Base-by-base conservation (phyloP, 1,140 invertebrate species). In the Diploscapter pachys region DNA sequence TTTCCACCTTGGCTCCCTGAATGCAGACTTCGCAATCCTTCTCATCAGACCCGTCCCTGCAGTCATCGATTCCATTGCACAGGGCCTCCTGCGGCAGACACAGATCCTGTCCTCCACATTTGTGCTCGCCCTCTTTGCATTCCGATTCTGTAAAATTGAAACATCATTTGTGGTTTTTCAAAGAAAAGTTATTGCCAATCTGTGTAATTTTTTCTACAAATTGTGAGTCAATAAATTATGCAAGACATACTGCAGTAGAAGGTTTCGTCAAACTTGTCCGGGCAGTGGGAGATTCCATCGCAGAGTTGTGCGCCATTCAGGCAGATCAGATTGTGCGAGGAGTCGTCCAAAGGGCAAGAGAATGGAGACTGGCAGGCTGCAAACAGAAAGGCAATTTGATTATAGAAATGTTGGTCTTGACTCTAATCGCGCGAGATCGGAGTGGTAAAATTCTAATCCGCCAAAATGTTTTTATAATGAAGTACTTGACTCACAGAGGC, bases 51-150 rank as follows among this genome's bases (percentile, higher is more conserved):
- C 70, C 70, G 48, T 72, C 66, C 3, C 11, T 3, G 62, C 77
- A 78, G 71, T 78, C 73, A 4, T 52, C 50, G 11, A 66, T 56
- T 31, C 77, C 77, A 49, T 78, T 66, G 62, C 77, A 78, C 8
- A 52, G 51, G 9, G 70, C 63, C 5, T 11, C 54, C 5, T 31
- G 3, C 13, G 75, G 75, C 4, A 76, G 70, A 13, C 75, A 76
- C 3, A 63, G 52, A 48, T 71, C 48, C 49, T 9, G 54, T 9
- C 55, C 69, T 8, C 11, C 65, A 53, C 75, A 76, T 9, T 72
- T 55, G 13, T 56, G 57, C 52, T 72, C 48, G 50, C 63, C 64
- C 68, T 76, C 66, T n/a, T 53, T 48, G 49, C 73, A 74, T 61
- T 74, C 56, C 5, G 73, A 69, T 31, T 13, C 63, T 72, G 6